Percentiles rank a stretch among this genome's conserved stretches.
These are phyloP conservation scores for Parauchenoglanis ngamensis DNA, from an alignment of 2,797 vertebrate genomes.

Conservation along the genomic window DNA sequence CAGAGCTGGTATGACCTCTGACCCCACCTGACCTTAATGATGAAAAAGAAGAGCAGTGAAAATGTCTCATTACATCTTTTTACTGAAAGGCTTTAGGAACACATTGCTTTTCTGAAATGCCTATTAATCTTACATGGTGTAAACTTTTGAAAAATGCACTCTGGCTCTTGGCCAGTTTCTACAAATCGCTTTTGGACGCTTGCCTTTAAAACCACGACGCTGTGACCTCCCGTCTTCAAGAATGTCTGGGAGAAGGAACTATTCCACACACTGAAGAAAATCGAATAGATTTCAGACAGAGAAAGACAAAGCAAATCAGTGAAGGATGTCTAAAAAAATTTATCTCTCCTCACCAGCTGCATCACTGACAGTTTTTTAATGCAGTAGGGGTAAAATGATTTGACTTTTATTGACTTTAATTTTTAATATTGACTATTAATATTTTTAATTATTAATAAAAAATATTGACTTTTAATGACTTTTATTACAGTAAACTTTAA, in stretches of 20 bases:
- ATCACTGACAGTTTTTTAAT: background rate
- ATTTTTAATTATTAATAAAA: background rate
- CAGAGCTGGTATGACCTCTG: conserved; percentile 11
- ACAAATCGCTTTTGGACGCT: conserved; percentile 13
- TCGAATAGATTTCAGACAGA: background rate
- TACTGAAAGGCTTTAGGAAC: conserved; percentile 22
- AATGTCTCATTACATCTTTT: conserved; percentile 33
- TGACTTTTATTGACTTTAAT: too few species aligned
- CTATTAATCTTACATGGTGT: conserved; percentile 38
- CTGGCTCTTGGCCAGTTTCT: conserved; percentile 23
- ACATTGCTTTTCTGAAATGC: conserved; percentile 16
- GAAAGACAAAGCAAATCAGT: background rate
- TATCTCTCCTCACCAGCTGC: background rate
- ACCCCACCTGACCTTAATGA: conserved; percentile 27
- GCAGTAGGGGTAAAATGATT: background rate
- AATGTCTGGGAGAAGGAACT: conserved; percentile 16
- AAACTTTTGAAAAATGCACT: conserved; percentile 19
- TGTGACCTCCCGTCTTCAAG: conserved; percentile 25
- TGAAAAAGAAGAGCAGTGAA: conserved; percentile 12
- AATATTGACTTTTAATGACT: background rate
- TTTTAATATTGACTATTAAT: too few species aligned
- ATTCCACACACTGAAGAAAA: conserved; percentile 9
- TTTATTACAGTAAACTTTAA: background rate
- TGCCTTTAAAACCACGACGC: conserved; percentile 26
- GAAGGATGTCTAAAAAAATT: background rate